Conservation (phyloP, 2,888 invertebrate species). For the Macrophya annulata region DNA sequence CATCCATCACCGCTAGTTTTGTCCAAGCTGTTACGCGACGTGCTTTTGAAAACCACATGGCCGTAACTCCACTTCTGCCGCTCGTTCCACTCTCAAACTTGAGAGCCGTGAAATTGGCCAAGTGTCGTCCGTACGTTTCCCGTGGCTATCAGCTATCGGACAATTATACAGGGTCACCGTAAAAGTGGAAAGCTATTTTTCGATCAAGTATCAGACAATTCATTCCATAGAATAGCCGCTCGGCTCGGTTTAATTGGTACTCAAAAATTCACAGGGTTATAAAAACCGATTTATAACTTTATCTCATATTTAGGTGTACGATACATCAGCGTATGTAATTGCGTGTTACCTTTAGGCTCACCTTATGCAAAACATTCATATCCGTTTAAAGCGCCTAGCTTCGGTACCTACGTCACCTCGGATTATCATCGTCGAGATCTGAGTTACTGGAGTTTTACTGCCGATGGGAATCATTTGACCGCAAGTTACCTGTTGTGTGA, state of each 20-base stretch:
- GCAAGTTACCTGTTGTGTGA: neutral
- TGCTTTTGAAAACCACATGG: conserved; percentile 52
- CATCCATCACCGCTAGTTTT: conserved; percentile 72
- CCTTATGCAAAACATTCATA: conserved; percentile 59
- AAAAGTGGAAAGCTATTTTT: conserved; percentile 41
- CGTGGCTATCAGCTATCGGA: conserved; percentile 11
- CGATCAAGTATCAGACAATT: conserved; percentile 23
- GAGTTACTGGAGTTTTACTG: neutral
- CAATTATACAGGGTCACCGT: conserved; percentile 39
- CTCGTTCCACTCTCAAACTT: conserved; percentile 49
- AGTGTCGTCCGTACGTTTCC: conserved; percentile 27
- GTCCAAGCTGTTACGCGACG: conserved; percentile 73
- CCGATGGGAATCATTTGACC: neutral
- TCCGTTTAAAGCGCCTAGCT: conserved; percentile 58
- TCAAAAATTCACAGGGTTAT: neutral
- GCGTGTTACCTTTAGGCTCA: conserved; percentile 59
- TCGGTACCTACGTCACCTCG: conserved; percentile 39
- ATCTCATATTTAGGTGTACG: neutral
- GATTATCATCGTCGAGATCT: conserved; percentile 45
- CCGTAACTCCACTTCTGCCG: conserved; percentile 41
- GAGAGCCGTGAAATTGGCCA: conserved; percentile 55
- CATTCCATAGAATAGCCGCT: neutral
- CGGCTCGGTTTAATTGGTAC: neutral
- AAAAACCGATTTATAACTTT: conserved; percentile 9
- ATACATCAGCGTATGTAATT: conserved; percentile 57